A percentile compares a stretch with the other conserved stretches of the same genome.
Evolutionary conservation across 2,888 invertebrate species (phyloP).

Genomic region (Oscheius myriophilus): DNA sequence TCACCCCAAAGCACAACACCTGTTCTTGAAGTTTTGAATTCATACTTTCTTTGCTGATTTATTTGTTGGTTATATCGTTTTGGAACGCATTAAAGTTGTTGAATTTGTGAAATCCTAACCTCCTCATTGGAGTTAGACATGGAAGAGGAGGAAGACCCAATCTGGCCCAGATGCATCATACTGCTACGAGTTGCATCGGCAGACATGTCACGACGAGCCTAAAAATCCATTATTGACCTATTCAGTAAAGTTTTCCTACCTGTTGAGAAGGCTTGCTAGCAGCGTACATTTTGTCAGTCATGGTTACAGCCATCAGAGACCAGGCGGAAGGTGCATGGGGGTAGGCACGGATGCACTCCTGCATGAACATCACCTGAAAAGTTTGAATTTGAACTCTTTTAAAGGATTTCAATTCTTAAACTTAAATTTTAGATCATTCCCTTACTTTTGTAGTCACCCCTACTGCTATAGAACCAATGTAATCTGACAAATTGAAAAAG

Average conservation of each 20-base stretch:
- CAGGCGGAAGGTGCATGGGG: slow-evolving; percentile 65
- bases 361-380: slow-evolving; percentile 60
- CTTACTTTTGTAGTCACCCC: too few species aligned
- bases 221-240: not conserved
- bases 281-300: slow-evolving; percentile 54
- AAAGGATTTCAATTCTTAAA: too few species aligned
- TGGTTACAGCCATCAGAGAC: slow-evolving; percentile 57
- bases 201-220: slow-evolving; percentile 12
- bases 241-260: not conserved
- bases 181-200: slow-evolving; percentile 2
- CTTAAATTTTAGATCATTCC: too few species aligned
- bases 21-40: too few species aligned
- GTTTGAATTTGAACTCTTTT: too few species aligned
- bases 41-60: too few species aligned
- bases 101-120: too few species aligned
- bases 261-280: slow-evolving; percentile 31
- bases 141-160: slow-evolving; percentile 10
- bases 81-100: too few species aligned
- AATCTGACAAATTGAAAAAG: too few species aligned
- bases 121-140: slow-evolving; percentile 24
- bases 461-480: too few species aligned
- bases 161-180: not conserved
- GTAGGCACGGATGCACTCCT: slow-evolving; percentile 65
- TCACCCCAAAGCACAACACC: too few species aligned
- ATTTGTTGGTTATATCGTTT: too few species aligned